Conservation (phyloP, 2,113 vertebrate genomes). For the Muntiacus reevesi region DNA sequence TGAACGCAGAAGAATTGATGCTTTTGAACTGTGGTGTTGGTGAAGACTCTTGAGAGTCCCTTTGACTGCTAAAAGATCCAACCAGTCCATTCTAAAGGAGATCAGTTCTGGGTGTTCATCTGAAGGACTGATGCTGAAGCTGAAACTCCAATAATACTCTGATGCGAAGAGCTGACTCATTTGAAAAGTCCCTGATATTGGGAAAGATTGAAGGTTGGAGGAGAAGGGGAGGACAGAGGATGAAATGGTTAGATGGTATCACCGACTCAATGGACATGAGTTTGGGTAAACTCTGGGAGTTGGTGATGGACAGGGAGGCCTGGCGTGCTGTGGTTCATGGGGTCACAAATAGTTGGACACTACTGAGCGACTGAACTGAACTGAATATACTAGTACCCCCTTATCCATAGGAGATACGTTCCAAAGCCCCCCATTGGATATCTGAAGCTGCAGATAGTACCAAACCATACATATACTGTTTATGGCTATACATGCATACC, state of each 20-base stretch:
- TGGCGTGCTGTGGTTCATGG: neutral
- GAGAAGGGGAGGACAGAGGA: neutral
- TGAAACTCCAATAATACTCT: neutral
- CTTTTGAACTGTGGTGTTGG: neutral
- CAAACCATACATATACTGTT: neutral
- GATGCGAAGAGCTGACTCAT: neutral
- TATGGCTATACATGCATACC: neutral
- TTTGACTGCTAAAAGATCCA: neutral
- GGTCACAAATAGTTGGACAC: neutral
- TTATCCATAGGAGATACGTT: neutral
- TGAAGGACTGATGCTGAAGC: neutral
- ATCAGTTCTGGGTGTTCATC: neutral
- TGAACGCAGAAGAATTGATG: neutral
- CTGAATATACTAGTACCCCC: neutral
- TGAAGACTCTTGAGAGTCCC: neutral
- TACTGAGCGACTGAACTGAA: neutral
- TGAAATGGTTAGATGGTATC: neutral
- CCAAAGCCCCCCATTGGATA: neutral
- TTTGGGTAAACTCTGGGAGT: neutral
- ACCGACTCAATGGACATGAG: fast-evolving
- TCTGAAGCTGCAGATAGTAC: neutral
- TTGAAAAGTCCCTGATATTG: neutral
- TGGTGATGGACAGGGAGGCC: neutral
- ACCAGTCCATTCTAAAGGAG: neutral
- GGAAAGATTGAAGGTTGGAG: neutral